phyloP scores from a whole-genome alignment of 2,113 vertebrate species.

The Saguinus midas region DNA sequence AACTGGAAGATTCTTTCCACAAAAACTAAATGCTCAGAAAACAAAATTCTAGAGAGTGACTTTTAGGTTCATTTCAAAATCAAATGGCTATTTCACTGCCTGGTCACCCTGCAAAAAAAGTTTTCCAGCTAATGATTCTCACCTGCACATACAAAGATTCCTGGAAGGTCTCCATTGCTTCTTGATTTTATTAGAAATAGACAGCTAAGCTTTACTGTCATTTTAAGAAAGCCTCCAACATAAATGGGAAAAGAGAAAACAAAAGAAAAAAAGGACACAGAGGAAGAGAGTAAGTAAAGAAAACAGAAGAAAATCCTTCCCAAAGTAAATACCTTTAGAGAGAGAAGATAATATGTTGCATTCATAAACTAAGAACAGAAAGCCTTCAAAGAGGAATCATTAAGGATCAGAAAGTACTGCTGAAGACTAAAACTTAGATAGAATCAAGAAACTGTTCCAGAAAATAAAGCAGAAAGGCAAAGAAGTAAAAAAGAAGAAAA shows the following conservation, averaged over 20 bases:
- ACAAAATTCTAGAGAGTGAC: not conserved
- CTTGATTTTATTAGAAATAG: slow-evolving; percentile 28
- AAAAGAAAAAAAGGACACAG: not conserved
- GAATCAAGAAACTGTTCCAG: not conserved
- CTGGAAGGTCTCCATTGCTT: not conserved
- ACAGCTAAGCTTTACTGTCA: not conserved
- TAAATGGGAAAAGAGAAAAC: not conserved
- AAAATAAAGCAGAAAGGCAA: slow-evolving; percentile 9
- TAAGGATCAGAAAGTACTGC: not conserved
- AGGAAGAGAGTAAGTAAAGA: not conserved
- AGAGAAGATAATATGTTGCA: not conserved
- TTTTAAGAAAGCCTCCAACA: not conserved
- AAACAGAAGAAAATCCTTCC: slow-evolving; percentile 30
- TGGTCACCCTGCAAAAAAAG: not conserved
- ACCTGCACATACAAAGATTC: not conserved
- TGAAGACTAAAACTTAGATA: slow-evolving; percentile 37
- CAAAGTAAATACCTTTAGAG: not conserved
- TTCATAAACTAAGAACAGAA: slow-evolving; percentile 42
- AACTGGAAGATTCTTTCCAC: not conserved
- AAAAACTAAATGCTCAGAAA: not conserved
- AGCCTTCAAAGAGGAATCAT: not conserved
- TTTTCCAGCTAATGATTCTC: not conserved
- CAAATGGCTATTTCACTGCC: not conserved
- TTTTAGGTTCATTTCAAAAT: not conserved
- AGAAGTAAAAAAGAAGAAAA: not conserved